Evolutionary conservation across 1,140 invertebrate species (phyloP).

Genomic region (Drosophila neocordata): DNA sequence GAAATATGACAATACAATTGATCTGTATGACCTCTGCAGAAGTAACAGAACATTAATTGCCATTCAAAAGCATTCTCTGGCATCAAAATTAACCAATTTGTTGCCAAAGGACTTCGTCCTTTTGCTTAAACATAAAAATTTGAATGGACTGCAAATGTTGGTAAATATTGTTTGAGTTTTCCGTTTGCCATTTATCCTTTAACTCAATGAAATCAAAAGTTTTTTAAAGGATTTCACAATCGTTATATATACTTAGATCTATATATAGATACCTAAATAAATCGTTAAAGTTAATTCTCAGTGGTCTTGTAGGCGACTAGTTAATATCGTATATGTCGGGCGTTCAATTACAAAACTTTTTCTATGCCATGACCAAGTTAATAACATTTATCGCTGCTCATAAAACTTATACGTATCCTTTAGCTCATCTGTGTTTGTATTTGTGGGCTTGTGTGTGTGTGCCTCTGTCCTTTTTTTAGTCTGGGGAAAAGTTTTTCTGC

Average conservation of each 20-base stretch:
- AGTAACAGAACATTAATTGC: not conserved
- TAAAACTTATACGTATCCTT: constrained; percentile 50
- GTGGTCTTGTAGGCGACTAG: constrained; percentile 53
- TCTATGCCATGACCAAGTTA: constrained; percentile 59
- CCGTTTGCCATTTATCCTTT: too few species aligned
- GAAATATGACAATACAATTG: constrained; percentile 11
- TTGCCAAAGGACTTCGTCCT: constrained; percentile 10
- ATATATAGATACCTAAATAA: constrained; percentile 16
- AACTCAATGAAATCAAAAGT: too few species aligned
- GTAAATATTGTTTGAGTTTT: too few species aligned
- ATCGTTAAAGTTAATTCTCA: constrained; percentile 45
- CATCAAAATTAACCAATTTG: not conserved
- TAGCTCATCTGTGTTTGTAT: not conserved
- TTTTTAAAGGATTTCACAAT: not conserved
- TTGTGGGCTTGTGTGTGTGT: constrained; percentile 7
- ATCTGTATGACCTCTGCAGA: constrained; percentile 21
- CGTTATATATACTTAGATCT: not conserved
- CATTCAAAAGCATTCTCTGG: constrained; percentile 5
- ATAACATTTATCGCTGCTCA: constrained; percentile 74
- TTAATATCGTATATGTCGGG: constrained; percentile 48
- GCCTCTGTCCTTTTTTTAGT: constrained; percentile 24
- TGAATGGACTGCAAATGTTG: too few species aligned
- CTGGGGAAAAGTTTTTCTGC: constrained; percentile 63
- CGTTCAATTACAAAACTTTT: constrained; percentile 76
- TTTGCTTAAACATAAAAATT: too few species aligned